Conservation (phyloP, 2,113 vertebrate species). For the Pseudopodoces humilis region DNA sequence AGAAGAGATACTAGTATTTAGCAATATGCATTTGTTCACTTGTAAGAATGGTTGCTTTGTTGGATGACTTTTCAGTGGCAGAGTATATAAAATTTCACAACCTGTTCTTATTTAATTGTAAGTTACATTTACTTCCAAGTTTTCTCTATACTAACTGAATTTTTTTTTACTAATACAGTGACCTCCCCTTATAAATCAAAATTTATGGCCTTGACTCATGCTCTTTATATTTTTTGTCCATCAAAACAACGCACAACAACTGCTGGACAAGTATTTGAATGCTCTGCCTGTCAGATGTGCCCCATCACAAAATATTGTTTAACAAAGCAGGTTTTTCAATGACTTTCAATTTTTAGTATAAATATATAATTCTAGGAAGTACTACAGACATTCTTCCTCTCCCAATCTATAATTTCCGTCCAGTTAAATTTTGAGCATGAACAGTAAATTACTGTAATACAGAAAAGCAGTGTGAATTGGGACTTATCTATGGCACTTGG, state of each 20-base stretch:
- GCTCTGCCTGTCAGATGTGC: constrained; percentile 33
- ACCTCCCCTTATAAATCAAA: constrained; percentile 48
- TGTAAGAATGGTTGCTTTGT: not conserved
- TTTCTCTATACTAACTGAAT: constrained; percentile 42
- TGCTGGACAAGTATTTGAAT: constrained; percentile 55
- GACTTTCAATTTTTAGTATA: not conserved
- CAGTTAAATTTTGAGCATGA: not conserved
- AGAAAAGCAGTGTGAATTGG: not conserved
- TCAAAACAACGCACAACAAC: constrained; percentile 18
- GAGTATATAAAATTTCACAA: not conserved
- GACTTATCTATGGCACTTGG: not conserved
- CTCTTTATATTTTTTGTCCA: constrained; percentile 40
- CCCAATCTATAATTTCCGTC: not conserved
- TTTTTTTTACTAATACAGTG: constrained; percentile 53
- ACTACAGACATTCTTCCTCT: not conserved
- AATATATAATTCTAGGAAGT: not conserved
- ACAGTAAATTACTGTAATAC: not conserved
- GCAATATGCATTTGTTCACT: constrained; percentile 16
- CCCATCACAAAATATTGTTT: constrained; percentile 6
- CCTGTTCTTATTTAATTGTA: constrained; percentile 35
- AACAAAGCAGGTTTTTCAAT: not conserved
- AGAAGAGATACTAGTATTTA: not conserved
- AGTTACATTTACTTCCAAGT: constrained; percentile 20
- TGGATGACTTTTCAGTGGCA: not conserved
- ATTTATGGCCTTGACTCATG: constrained; percentile 30